Base-by-base conservation (phyloP, 2,888 invertebrate genomes). In the Napeogenes sylphis region DNA sequence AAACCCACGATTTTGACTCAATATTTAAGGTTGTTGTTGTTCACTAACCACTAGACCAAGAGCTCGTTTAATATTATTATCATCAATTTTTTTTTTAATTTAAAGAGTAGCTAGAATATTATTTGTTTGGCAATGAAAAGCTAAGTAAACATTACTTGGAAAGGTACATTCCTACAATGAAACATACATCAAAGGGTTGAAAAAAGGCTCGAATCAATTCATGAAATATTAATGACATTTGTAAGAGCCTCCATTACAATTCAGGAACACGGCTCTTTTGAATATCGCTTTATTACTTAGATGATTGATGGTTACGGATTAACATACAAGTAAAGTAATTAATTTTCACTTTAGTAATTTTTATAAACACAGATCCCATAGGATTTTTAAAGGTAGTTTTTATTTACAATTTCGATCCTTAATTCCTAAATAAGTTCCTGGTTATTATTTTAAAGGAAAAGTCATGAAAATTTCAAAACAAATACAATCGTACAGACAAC, bases 151-250 rank as follows among this genome's bases (percentile, higher is more conserved):
- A 14, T 21, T n/a, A 4, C 14, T 47, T 47, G 47, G 5, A 47
- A 47, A 47, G 14, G 47, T 14, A 47, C 47, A 47, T 47, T 47
- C 47, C n/a, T 47, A 47, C 47, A 47, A 47, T 4, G 13, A 47
- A 47, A 47, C 47, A 65, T 67, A 65, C 60, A 67, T 65, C 67
- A 67, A 62, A 67, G 60, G 58, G 62, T 62, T 53, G 47, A 58
- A 63, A 65, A 61, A 63, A 51, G 45, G 56, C 65, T 66, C 64
- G 66, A 46, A 55, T 63, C 55, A 47, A 47, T 56, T 61, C 59
- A 61, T 67, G 54, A 63, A 67, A 65, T 67, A 62, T 63, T 63
- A 63, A 67, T 63, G 62, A 55, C 56, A 35, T n/a, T 14, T 51
- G 56, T 46, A 51, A 33, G 47, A 42, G 51, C 47, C 47, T 47